Conservation (phyloP, 2,797 vertebrate genomes). For the Pachyuromys duprasi region DNA sequence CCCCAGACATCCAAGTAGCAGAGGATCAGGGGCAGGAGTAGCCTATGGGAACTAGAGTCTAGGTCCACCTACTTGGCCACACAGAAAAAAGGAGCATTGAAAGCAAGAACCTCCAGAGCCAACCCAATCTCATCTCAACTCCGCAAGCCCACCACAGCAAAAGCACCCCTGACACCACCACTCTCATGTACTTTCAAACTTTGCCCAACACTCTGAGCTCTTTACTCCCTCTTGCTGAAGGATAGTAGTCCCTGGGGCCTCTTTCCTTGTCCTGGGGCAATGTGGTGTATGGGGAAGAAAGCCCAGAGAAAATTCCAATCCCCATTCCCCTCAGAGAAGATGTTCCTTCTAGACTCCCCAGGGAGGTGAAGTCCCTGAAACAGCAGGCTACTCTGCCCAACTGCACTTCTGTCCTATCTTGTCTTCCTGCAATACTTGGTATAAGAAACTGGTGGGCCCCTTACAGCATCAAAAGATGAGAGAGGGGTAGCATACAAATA, state of each 20-base stretch:
- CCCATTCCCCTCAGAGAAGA: neutral
- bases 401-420: neutral
- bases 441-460: neutral
- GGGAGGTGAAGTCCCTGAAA: neutral
- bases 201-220: neutral
- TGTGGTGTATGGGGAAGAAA: neutral
- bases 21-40: neutral
- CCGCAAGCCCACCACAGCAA: neutral
- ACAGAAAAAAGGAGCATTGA: neutral
- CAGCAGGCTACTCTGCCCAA: neutral
- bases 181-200: neutral
- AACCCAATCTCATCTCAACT: neutral
- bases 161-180: neutral
- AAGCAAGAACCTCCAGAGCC: neutral
- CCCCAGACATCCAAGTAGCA: constrained; percentile 13
- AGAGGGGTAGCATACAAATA: neutral
- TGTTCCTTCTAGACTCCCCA: neutral
- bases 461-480: neutral
- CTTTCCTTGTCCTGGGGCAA: neutral
- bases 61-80: neutral
- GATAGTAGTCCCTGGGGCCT: neutral
- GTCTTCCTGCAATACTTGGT: neutral
- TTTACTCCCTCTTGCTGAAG: neutral
- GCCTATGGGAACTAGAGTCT: neutral
- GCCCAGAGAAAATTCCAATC: neutral